A percentile compares a stretch with the other conserved stretches of the same genome.
Evolutionary conservation across 2,113 vertebrate genomes (phyloP).

Genomic region (Loxodonta africana): DNA sequence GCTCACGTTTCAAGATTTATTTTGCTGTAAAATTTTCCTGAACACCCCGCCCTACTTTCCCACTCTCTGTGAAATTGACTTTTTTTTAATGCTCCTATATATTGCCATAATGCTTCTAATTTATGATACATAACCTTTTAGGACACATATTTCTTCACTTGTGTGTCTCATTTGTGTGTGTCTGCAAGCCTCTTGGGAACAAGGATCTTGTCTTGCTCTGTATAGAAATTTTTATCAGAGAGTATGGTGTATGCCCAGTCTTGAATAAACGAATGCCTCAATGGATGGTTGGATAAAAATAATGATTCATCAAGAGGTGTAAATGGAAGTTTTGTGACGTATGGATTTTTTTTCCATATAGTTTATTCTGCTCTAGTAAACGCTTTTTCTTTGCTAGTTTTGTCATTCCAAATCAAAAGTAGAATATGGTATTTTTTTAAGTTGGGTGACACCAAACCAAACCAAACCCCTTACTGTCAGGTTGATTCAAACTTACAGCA

Average conservation of each 20-base stretch:
- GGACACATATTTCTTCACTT: not conserved
- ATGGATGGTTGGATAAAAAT: not conserved
- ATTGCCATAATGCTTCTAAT: not conserved
- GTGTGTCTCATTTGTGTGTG: not conserved
- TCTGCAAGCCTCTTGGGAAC: not conserved
- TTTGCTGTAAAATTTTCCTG: not conserved
- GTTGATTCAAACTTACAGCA: too few species aligned
- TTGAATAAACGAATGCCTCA: constrained; percentile 6
- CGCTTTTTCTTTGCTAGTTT: constrained; percentile 7
- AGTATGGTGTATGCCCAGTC: not conserved
- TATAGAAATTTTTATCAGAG: not conserved
- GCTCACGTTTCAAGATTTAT: not conserved
- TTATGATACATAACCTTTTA: not conserved
- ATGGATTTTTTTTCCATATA: not conserved
- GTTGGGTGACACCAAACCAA: not conserved
- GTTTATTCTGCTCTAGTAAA: not conserved
- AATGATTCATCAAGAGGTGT: not conserved
- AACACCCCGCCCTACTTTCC: not conserved
- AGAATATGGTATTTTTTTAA: not conserved
- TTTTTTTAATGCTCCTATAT: not conserved
- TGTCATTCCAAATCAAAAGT: constrained; percentile 6
- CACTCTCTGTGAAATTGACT: not conserved
- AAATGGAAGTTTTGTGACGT: constrained; percentile 15
- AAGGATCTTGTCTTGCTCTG: not conserved
- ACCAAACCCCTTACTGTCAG: too few species aligned